Base-by-base conservation (phyloP, 2,113 vertebrate species). In the Prolemur simus region DNA sequence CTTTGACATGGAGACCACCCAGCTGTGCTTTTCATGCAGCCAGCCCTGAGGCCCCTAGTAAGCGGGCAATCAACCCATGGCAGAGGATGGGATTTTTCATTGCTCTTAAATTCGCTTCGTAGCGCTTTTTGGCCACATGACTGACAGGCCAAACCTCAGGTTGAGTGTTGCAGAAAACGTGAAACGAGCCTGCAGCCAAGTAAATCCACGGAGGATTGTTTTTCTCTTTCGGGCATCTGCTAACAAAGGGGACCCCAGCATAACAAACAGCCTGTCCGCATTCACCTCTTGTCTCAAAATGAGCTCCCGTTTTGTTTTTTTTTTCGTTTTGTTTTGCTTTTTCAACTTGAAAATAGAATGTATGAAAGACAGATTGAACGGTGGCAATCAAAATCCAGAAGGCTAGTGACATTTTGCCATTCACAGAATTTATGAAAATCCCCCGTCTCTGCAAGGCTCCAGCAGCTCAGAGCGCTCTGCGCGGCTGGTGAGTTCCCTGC, bases 351-450 rank as follows among this genome's bases (percentile, higher is more conserved):
- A 63, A 74, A 89, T 10, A 56, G 68, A 76, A 85, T 34, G 3
- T n/a, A 21, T 7, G 73, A 45, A 85, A 60, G n/a, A 32, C 5
- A 37, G 64, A 77, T 47, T 68, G 77, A 52, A 86, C 23, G 34
- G 64, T 9, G 81, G 47, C 92, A 54, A 29, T 93, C 78, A 83
- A 42, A 92, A 87, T 63, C 85, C 89, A 63, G 56, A 94, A 95
- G 56, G 89, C 94, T 80, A 27, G 77, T 89, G 42, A 78, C 80
- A 52, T 84, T 63, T 37, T 92, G 90, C 95, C 96, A 83, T 96
- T 96, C 97, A 96, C 88, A 97, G 97, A 95, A 96, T 94, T 90
- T 88, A 96, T 92, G 96, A 96, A 84, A 90, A 93, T 74, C 64
- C 84, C 34, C 21, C 1, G 45, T 76, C 89, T 91, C 52, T 42